A percentile compares a stretch with the other conserved stretches of the same genome.
phyloP scores from a whole-genome alignment of 92 coral and sea anemone genomes.

The Zoanthus sansibaricus region DNA sequence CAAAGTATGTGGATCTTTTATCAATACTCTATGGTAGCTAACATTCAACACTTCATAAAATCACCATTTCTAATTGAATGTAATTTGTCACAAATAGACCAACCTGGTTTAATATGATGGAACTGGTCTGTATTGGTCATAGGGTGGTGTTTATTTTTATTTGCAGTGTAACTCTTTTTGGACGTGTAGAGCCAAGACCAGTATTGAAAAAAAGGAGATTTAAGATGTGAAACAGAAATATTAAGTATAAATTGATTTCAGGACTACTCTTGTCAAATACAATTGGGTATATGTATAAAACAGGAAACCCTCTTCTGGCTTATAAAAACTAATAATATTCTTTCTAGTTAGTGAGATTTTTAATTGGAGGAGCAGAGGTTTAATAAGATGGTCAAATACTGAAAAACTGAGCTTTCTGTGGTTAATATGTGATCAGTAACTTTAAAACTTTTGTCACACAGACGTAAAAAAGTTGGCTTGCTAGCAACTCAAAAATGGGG shows the following conservation, averaged over 20 bases:
- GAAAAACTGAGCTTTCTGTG: not conserved
- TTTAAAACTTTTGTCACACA: conserved; percentile 12
- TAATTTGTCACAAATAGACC: not conserved
- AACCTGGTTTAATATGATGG: not conserved
- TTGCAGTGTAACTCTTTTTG: not conserved
- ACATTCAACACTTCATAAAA: not conserved
- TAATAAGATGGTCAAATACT: conserved; percentile 1
- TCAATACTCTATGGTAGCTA: conserved; percentile 36
- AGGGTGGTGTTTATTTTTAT: too few relatives aligned
- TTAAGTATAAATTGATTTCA: not conserved
- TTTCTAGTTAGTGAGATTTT: not conserved
- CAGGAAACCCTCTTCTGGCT: not conserved
- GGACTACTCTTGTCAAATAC: not conserved
- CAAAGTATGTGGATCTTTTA: conserved; percentile 32
- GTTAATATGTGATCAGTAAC: conserved; percentile 17
- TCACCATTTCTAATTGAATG: conserved; percentile 31
- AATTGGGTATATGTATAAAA: not conserved
- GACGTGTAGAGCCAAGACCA: not conserved
- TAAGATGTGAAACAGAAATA: not conserved
- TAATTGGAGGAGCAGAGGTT: conserved; percentile 3
- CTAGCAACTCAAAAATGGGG: conserved; percentile 49
- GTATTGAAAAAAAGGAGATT: too few relatives aligned
- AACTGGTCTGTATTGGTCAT: too few relatives aligned
- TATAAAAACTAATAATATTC: not conserved
- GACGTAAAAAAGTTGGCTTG: conserved; percentile 36